Base-by-base conservation (phyloP, 2,888 invertebrate species). In the Epicampocera succincta region DNA sequence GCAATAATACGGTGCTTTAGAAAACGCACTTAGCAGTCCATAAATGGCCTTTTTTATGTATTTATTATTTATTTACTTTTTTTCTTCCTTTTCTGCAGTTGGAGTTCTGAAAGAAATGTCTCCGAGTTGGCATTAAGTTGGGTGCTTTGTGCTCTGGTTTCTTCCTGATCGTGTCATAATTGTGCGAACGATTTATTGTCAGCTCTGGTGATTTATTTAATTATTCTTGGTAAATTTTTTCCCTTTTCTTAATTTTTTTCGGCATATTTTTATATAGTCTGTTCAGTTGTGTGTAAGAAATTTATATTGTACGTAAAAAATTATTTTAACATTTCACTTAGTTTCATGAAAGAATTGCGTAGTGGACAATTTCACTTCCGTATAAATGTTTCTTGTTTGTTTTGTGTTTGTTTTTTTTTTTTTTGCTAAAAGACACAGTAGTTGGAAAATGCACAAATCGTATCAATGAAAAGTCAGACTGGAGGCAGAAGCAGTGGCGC, bases 101-200 rank as follows among this genome's bases (percentile, higher is more conserved):
- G 25, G 3, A 61, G 11, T 54, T 73, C 40, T 72, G 66, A 78
- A 66, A 72, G 69, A 73, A 71, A 71, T 76, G 75, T 76, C 56
- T 75, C 42, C 46, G 54, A 68, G 15, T 72, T 68, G 29, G 66
- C 56, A 66, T 71, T 74, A 69, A 69, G 56, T 74, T 29, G 52
- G 58, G 46, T 61, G 40, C 71, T 56, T 38, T 44, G 44, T 56
- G 74, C 75, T 74, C 78, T 71, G 68, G 42, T 79, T 82, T 82
- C 78, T 78, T 78, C 65, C 82, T 42, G 82, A 78, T 78, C 82
- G 78, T 87, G 88, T 88, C 88, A 88, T 87, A 88, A 87, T 86
- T 84, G 85, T 84, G 85, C 88, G 87, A 88, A 87, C 88, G 88
- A 88, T 88, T 88, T 88, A 88, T 88, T 88, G 88, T 87, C 88